A percentile compares a stretch with the other conserved stretches of the same genome.
phyloP scores from a whole-genome alignment of 2,888 invertebrate species.

The Phalangium opilio region DNA sequence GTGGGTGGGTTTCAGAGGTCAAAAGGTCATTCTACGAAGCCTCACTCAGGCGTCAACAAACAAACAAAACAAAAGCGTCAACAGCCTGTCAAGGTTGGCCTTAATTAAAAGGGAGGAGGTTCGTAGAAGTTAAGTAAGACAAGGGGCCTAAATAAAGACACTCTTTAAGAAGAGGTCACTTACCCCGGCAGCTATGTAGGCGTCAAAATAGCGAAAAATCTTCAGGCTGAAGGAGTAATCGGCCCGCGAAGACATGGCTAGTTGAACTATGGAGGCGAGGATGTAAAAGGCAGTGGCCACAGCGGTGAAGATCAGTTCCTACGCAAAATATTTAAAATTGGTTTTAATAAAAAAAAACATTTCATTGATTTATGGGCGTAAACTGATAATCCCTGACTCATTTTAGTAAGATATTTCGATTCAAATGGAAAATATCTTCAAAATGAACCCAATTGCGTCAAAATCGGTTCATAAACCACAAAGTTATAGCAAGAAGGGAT shows the following conservation, averaged over 20 bases:
- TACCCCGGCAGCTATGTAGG: conserved; percentile 22
- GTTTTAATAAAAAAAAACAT: neutral
- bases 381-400: too few species aligned
- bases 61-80: neutral
- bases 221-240: conserved; percentile 17
- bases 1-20: too few species aligned
- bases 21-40: too few species aligned
- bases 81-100: neutral
- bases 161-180: conserved; percentile 3
- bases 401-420: too few species aligned
- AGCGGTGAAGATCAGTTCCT: conserved; percentile 66
- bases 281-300: conserved; percentile 53
- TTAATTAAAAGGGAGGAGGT: neutral
- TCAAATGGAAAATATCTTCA: too few species aligned
- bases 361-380: neutral
- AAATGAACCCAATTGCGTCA: neutral
- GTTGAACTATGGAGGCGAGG: conserved; percentile 63
- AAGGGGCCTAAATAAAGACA: neutral
- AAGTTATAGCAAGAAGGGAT: too few species aligned
- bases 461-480: neutral
- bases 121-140: too few species aligned
- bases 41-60: neutral
- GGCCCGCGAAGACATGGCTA: conserved; percentile 35
- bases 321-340: conserved; percentile 25
- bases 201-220: conserved; percentile 16